Evolutionary conservation across 2,113 vertebrate species (phyloP), one percentile per base, ranked within the genome.

Genomic region (Willisornis vidua): DNA sequence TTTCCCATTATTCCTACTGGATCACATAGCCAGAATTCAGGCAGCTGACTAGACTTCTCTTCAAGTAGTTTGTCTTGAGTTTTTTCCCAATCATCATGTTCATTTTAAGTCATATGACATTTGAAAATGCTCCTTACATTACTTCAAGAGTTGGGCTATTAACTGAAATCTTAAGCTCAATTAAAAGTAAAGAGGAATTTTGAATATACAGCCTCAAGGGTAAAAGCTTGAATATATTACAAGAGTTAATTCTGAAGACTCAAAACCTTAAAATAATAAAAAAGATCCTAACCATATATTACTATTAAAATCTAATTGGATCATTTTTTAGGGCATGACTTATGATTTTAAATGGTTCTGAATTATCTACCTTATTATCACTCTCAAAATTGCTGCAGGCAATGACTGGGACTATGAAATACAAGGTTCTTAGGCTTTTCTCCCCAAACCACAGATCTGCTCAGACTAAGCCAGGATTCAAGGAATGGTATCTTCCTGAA

Each of bases 181-280:
- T 91, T 93, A 89, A 96, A 95, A 96, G 78, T 79, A 87, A 83
- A 90, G 45, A 67, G 12, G 4, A 80, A 28, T 35, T 85, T 82
- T 94, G 33, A 80, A 88, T 39, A 88, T 35, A 41, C 10, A 67
- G 8, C 76, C 74, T 87, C 67, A 77, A 80, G 46, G 29, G 68
- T 72, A 80, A 77, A 78, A 85, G 17, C 12, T 83, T 0, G 2
- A 85, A 35, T 45, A 66, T 51, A 51, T 90, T 66, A 62, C 19
- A 71, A 28, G n/a, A 79, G 51, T 77, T 75, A 70, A 76, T 79
- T 74, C 26, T 87, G 43, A 96, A 94, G 51, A 26, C 43, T 68
- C 26, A 70, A 87, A 94, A 1, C 33, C 58, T 59, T 54, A 89
- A 95, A 73, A 89, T 70, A 76, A 85, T 84, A 37, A 46, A 84